These are phyloP conservation scores for Orchestes rusci DNA, from an alignment of 2,888 invertebrate genomes.

Conservation along the genomic window DNA sequence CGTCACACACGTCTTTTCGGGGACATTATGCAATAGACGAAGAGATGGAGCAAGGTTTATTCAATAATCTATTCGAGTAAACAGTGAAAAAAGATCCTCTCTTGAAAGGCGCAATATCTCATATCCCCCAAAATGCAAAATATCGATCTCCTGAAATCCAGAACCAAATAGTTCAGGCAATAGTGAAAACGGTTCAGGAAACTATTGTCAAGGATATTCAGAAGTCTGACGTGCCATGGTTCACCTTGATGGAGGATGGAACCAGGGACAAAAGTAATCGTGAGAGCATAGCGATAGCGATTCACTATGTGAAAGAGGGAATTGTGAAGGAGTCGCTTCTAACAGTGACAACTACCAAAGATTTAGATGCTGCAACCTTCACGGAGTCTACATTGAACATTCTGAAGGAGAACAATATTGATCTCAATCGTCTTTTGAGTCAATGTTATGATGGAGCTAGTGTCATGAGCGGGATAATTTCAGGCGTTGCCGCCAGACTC, in stretches of 20 bases:
- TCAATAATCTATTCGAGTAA: conserved; percentile 2
- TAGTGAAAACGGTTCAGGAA: conserved; percentile 1
- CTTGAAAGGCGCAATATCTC: background rate
- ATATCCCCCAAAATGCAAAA: conserved; percentile 5
- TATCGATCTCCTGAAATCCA: conserved; percentile 4
- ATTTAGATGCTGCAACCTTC: conserved; percentile 3
- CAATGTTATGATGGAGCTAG: conserved; percentile 7
- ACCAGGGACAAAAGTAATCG: conserved; percentile 3
- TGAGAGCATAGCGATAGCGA: conserved; percentile 2
- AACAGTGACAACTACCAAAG: conserved; percentile 3
- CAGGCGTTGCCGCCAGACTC: background rate
- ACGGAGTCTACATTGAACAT: conserved; percentile 1
- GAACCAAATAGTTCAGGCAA: conserved; percentile 3
- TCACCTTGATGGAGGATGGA: conserved; percentile 4
- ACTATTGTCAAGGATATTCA: background rate
- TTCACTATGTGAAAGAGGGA: conserved; percentile 5
- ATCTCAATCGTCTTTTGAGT: conserved; percentile 1
- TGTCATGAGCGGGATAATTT: conserved; percentile 2
- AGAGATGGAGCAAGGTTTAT: conserved; percentile 7
- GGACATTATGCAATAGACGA: conserved; percentile 5
- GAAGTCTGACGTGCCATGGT: background rate
- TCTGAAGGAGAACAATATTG: conserved; percentile 1
- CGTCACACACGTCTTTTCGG: no score
- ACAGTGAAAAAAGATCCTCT: conserved; percentile 2
- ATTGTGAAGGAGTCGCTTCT: conserved; percentile 6